Evolutionary conservation across 1,140 invertebrate species (phyloP), one percentile per base, ranked within the genome.

Genomic region (Lepidurus arcticus): DNA sequence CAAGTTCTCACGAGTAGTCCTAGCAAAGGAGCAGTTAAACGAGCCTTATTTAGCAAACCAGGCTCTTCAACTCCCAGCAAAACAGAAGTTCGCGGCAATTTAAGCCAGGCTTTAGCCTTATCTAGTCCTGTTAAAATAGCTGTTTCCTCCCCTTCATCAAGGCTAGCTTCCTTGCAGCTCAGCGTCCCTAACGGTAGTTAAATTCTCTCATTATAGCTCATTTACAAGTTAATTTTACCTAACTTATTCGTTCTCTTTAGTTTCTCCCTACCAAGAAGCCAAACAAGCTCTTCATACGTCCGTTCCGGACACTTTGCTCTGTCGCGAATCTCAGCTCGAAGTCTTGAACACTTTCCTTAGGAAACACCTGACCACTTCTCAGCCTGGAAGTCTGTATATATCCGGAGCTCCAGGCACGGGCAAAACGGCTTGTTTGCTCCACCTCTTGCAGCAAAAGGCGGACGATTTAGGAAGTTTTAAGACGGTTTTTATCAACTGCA

Each of bases 351-450:
- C 86, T 0, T 95, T 95, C 85, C 86, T 98, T 24, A 84, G 83
- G 34, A 83, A 87, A 13, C 90, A 92, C 83, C 82, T 97, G 24
- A 83, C 89, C 0, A 87, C 88, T 0, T 85, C 90, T 80, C 87
- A 86, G 53, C 92, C 95, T 0, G 92, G 91, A 11, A 94, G 93
- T 44, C 83, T 98, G 13, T 99, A 98, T 84, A 90, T 99, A 44
- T 97, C 95, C 75, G 97, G 97, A 10, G 93, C 95, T 43, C 97
- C 96, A 3, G 97, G 97, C 13, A 99, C 97, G 21, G 97, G 97
- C 1, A 98, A 98, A 88, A 98, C 96, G 0, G 95, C 95, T 1
- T 91, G 91, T 80, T 85, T 98, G 21, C 90, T 90, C 6, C 88
- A 92, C 74, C 89, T 96, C 24, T 85, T 96, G 75, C 84, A 90